Evolutionary conservation across 2,797 vertebrate species (phyloP).

Genomic region (Knipowitschia caucasica): DNA sequence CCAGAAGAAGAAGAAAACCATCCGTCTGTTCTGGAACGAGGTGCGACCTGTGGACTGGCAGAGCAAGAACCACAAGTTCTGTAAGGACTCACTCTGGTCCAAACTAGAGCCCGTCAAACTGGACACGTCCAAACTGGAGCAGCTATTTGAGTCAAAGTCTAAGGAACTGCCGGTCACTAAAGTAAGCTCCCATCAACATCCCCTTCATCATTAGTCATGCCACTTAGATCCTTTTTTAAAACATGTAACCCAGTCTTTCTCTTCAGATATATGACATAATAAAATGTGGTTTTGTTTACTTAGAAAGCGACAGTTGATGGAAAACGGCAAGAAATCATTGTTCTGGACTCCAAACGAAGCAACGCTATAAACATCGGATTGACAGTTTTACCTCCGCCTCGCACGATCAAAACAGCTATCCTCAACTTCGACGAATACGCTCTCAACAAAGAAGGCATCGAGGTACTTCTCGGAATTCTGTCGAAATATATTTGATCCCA

Average conservation of each 20-base stretch:
- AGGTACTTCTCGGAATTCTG: constrained; percentile 71
- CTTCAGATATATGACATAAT: background rate
- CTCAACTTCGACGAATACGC: constrained; percentile 98
- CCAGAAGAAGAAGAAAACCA: constrained; percentile 98
- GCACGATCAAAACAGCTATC: constrained; percentile 97
- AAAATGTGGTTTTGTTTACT: background rate
- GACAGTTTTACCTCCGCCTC: constrained; percentile 92
- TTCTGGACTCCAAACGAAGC: constrained; percentile 95
- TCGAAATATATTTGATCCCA: background rate
- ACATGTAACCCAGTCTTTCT: too few relatives aligned
- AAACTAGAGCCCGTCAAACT: constrained; percentile 94
- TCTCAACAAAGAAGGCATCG: constrained; percentile 98
- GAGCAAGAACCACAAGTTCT: constrained; percentile 84
- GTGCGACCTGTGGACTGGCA: constrained; percentile 93
- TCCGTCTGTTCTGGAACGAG: constrained; percentile 97
- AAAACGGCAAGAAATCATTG: constrained; percentile 95
- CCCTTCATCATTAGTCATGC: background rate
- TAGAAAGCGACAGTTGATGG: constrained; percentile 95
- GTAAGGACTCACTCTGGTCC: constrained; percentile 93
- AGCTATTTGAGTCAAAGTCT: constrained; percentile 97
- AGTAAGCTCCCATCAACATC: constrained; percentile 69
- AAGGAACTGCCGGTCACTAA: constrained; percentile 96
- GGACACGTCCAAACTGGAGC: constrained; percentile 94
- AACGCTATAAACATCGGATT: constrained; percentile 97
- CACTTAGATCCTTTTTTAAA: background rate